Evolutionary conservation across 2,888 invertebrate genomes (phyloP), one percentile per base, ranked within the genome.

Genomic region (Ochropacha duplaris): DNA sequence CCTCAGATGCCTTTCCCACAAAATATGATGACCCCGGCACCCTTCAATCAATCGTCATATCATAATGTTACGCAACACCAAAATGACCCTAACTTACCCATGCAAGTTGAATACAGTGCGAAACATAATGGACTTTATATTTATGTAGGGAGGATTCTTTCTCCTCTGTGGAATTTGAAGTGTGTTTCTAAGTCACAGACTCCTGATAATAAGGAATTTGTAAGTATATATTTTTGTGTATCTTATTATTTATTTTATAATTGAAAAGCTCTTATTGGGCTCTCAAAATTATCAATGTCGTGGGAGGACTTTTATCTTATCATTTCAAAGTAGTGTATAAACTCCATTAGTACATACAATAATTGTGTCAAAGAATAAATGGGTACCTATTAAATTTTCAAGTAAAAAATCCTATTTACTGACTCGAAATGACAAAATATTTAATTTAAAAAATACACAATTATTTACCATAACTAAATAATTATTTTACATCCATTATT

Each of bases 61-160:
- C 69, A 83, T n/a, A 90, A 90, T 57, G 72, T 85, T 58, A 82
- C 84, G 0, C 90, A 92, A 66, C 85, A 90, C 64, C 83, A 81
- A 64, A 78, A 84, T 74, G 83, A 93, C 64, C 73, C 88, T 55
- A 81, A 85, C 78, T 83, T 84, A 69, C 84, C 88, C 50, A 62
- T 92, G 71, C 89, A 92, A 80, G 69, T 90, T 65, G 94, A 92
- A 73, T 93, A 86, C 64, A 93, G 92, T 0, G 95, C 97, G 0
- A 98, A 98, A 81, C 99, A 99, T 82, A 97, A 98, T 79, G 98
- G 98, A 0, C 94, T 99, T 9, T 99, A 98, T 87, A 94, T 98
- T 49, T 98, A 98, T 80, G 95, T 99, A 14, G 95, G 97, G 22
- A 94, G 99, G 69, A 96, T 99, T 69, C 89, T 99, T 19, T 93